phyloP scores from a whole-genome alignment of 1,140 invertebrate species.

The Rhizoglyphus robini region DNA sequence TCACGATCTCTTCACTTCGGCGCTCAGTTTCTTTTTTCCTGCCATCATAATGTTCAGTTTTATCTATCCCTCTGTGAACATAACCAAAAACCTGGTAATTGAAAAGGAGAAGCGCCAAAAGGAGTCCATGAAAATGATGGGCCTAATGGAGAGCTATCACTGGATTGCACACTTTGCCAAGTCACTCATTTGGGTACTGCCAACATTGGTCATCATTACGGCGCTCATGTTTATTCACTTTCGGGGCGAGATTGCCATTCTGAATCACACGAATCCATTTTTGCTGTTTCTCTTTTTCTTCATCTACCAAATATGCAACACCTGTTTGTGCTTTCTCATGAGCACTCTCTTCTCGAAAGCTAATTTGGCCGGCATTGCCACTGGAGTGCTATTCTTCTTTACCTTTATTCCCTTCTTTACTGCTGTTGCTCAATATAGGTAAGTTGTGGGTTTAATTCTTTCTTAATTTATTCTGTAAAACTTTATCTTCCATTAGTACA shows the following conservation, averaged over 20 bases:
- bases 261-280: conserved; percentile 38
- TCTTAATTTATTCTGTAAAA: too few relatives aligned
- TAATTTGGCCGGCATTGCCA: conserved; percentile 46
- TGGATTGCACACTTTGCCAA: conserved; percentile 50
- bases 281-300: conserved; percentile 42
- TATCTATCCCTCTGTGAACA: not conserved
- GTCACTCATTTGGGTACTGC: conserved; percentile 32
- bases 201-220: conserved; percentile 33
- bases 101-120: conserved; percentile 50
- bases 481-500: too few relatives aligned
- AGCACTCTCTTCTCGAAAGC: conserved; percentile 45
- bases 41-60: conserved; percentile 6
- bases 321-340: conserved; percentile 43
- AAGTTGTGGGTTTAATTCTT: too few relatives aligned
- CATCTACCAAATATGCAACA: conserved; percentile 41
- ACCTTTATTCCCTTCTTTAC: conserved; percentile 42
- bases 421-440: conserved; percentile 23
- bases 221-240: conserved; percentile 38
- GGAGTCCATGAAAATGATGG: conserved; percentile 50
- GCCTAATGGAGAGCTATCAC: conserved; percentile 42
- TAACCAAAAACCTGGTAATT: conserved; percentile 49
- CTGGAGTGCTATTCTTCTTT: conserved; percentile 47
- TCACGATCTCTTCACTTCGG: not conserved
- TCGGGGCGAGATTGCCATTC: conserved; percentile 39
- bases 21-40: conserved; percentile 7